Conservation (phyloP, 2,888 invertebrate species). For the Leptogaster cylindrica region DNA sequence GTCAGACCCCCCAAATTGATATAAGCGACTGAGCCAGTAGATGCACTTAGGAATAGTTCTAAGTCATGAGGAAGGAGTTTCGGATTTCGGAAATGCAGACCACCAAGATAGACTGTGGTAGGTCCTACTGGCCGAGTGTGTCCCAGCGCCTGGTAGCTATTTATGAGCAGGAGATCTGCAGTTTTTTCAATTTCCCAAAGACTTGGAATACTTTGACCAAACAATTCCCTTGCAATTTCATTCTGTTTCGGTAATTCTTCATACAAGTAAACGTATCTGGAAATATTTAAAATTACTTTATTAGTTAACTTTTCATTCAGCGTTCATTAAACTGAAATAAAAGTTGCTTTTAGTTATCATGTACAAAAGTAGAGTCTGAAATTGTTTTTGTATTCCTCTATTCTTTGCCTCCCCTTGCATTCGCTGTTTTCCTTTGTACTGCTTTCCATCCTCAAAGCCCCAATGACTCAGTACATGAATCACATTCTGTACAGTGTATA, state of each 20-base stretch:
- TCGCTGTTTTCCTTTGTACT: too few species aligned
- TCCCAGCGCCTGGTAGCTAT: conserved; percentile 50
- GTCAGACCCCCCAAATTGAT: conserved; percentile 50
- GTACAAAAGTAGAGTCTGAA: too few species aligned
- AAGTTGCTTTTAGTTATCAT: too few species aligned
- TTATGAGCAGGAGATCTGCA: conserved; percentile 51
- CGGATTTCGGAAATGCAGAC: conserved; percentile 50
- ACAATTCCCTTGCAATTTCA: conserved; percentile 51
- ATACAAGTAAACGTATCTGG: conserved; percentile 51
- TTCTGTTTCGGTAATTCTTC: conserved; percentile 52
- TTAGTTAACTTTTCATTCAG: too few species aligned
- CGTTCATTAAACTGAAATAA: too few species aligned
- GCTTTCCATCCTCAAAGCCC: too few species aligned
- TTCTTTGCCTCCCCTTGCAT: too few species aligned
- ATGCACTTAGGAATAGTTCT: conserved; percentile 48
- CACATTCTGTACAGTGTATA: too few species aligned
- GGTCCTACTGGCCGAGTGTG: conserved; percentile 51
- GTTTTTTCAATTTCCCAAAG: conserved; percentile 51
- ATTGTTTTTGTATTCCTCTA: too few species aligned
- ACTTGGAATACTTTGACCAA: conserved; percentile 49
- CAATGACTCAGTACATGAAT: too few species aligned
- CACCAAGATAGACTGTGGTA: conserved; percentile 51
- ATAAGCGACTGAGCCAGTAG: conserved; percentile 47
- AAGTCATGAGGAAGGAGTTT: conserved; percentile 48
- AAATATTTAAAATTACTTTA: too few species aligned